Conservation (phyloP, 2,888 invertebrate species). For the Aphrophora alni region DNA sequence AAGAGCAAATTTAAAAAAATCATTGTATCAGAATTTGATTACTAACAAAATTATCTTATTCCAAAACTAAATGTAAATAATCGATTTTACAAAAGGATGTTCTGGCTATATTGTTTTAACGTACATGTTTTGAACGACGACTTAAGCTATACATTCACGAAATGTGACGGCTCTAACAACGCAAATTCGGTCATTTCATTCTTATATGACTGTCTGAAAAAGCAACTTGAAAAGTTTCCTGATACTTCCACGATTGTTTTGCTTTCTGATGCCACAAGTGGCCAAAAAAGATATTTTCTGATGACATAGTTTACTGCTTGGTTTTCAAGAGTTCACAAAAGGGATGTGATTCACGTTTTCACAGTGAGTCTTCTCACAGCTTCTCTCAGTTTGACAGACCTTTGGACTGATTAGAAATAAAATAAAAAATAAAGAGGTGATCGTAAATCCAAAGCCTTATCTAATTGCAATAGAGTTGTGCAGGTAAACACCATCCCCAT, state of each 20-base stretch:
- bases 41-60: not conserved
- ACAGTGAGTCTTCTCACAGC: not conserved
- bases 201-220: not conserved
- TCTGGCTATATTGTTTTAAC: not conserved
- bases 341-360: not conserved
- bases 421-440: not conserved
- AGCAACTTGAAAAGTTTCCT: not conserved
- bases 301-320: not conserved
- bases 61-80: not conserved
- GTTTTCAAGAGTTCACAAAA: not conserved
- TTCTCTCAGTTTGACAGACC: not conserved
- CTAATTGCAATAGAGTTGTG: not conserved
- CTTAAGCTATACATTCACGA: not conserved
- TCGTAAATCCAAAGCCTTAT: not conserved
- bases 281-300: not conserved
- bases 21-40: not conserved
- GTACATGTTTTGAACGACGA: not conserved
- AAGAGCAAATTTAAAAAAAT: not conserved
- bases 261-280: not conserved
- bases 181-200: not conserved
- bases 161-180: not conserved
- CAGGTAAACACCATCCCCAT: not conserved
- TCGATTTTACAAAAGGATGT: not conserved
- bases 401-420: not conserved
- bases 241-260: not conserved